Evolutionary conservation across 2,888 invertebrate genomes (phyloP), one percentile per base, ranked within the genome.

Genomic region (Drosophila mulleri): DNA sequence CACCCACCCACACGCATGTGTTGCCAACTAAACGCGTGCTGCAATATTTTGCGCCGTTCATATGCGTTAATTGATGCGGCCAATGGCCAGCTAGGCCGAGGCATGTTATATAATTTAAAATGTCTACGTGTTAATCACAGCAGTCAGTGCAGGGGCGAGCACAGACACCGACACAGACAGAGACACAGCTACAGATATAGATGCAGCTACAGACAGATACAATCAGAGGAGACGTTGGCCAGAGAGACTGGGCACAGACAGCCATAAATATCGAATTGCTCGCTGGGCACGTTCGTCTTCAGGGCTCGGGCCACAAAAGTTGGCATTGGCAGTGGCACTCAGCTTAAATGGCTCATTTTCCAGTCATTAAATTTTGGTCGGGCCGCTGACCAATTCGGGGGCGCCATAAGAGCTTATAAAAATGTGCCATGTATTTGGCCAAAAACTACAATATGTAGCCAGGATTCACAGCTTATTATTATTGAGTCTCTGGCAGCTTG

Each of bases 41-140:
- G 68, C 75, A 75, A 50, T 72, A 78, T 69, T 80, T 54, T 69
- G 35, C 50, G 39, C 47, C 18, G 66, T 67, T 75, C 82, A 82
- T 74, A 72, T 61, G 70, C 67, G 75, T 78, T 90, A 87, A 90
- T 87, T 90, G 90, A 89, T 80, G 87, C 72, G 75, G 72, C 83
- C 73, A 62, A 69, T 61, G 62, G 47, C 72, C 50, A 41, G 52
- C 45, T 62, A 62, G 76, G 70, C 69, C 63, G 48, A 47, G 44
- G 60, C 63, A 53, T 61, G 56, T 68, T 72, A 61, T 68, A 81
- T 88, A 90, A 86, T 86, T 86, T 90, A 89, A 83, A 81, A 87
- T 77, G 65, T 61, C 70, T 87, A 87, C 86, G 86, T 87, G 86
- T 90, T 91, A 89, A 89, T 91, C 89, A 91, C 83, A 70, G 90